Conservation (phyloP, 2,888 invertebrate species). For the Morpho deidamia region DNA sequence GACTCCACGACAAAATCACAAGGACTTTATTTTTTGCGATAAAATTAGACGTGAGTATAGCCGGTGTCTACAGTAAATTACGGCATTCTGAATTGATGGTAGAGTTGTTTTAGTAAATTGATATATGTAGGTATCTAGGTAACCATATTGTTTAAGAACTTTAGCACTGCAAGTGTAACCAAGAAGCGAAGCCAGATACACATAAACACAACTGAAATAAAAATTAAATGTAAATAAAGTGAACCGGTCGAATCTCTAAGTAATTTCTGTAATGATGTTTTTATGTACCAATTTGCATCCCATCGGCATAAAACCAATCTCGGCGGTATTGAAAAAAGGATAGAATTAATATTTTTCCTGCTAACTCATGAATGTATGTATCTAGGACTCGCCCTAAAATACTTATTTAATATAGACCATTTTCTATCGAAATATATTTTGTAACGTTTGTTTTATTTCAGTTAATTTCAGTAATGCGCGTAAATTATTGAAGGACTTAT, state of each 20-base stretch:
- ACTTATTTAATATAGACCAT: too few relatives aligned
- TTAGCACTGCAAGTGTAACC: too few relatives aligned
- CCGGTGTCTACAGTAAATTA: too few relatives aligned
- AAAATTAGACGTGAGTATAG: too few relatives aligned
- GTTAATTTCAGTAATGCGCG: not conserved
- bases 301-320: slow-evolving; percentile 9
- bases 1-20: too few relatives aligned
- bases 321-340: not conserved
- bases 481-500: too few relatives aligned
- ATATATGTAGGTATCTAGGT: too few relatives aligned
- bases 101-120: too few relatives aligned
- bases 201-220: not conserved
- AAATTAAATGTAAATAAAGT: not conserved
- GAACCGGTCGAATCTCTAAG: not conserved
- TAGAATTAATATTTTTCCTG: slow-evolving; percentile 6
- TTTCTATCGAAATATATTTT: not conserved
- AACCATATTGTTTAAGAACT: too few relatives aligned
- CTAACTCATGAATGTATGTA: slow-evolving; percentile 5
- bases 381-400: not conserved
- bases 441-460: not conserved
- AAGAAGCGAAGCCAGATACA: too few relatives aligned
- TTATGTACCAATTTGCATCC: slow-evolving; percentile 8
- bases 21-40: too few relatives aligned
- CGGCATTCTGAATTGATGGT: too few relatives aligned
- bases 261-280: slow-evolving; percentile 7